A percentile compares a stretch with the other conserved stretches of the same genome.
These are phyloP conservation scores for Macrosteles quadrilineatus DNA, from an alignment of 1,140 invertebrate genomes.

Conservation along the genomic window DNA sequence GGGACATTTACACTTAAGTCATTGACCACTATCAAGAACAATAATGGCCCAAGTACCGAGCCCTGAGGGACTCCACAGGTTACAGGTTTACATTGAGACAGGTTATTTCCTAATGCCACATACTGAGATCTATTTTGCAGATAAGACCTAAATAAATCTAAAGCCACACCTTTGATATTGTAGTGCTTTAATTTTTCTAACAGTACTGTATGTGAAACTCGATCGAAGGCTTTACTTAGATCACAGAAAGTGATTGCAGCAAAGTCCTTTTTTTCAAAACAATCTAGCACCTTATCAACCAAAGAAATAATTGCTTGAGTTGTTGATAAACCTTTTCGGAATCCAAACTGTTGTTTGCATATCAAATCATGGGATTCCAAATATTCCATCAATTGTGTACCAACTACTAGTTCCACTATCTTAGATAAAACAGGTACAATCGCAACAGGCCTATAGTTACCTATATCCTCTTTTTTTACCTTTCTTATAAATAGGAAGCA, in stretches of 20 bases:
- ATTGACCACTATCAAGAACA: not conserved
- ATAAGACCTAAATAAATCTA: too few species aligned
- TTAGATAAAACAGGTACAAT: not conserved
- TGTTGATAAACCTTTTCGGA: not conserved
- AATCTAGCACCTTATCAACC: not conserved
- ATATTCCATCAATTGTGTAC: not conserved
- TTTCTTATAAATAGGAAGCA: too few species aligned
- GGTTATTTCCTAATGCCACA: not conserved
- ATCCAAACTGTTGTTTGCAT: too few species aligned
- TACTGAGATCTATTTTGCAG: not conserved
- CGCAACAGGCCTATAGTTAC: too few species aligned
- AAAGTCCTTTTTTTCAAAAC: not conserved
- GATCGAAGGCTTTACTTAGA: too few species aligned
- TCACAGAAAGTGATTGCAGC: not conserved
- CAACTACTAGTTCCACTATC: not conserved
- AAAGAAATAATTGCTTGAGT: not conserved
- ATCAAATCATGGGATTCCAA: too few species aligned
- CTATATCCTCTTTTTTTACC: too few species aligned
- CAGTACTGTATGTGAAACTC: too few species aligned
- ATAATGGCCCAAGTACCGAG: not conserved
- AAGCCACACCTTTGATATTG: too few species aligned
- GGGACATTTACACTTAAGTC: not conserved
- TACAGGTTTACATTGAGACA: not conserved
- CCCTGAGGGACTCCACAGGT: not conserved
- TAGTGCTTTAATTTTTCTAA: not conserved